Base-by-base conservation (phyloP, 1,140 invertebrate genomes). In the Proctacanthus coquilletti region DNA sequence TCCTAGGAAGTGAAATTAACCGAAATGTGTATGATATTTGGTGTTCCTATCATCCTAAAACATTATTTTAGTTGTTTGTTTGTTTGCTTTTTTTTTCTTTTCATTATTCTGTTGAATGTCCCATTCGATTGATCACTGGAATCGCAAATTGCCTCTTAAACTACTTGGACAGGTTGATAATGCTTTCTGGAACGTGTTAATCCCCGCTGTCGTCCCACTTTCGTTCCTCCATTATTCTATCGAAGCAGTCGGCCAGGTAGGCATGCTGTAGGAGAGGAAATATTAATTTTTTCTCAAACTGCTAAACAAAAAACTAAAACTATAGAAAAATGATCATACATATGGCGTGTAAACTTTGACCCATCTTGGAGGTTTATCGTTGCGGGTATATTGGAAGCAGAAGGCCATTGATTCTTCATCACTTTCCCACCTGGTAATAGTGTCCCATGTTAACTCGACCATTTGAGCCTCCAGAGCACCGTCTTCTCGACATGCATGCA, bases 241-340 rank as follows among this genome's bases (percentile, higher is more conserved):
- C 85, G 65, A 95, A 91, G 62, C 89, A 94, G 57, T 94, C 89
- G 61, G 80, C 79, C 53, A 95, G 75, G 68, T 84, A 94, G 51
- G 84, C 75, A 60, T 86, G 91, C 88, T 94, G 68, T 39, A 5
- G 33, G 14, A 39, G n/a, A 25, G 18, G 19, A 19, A 17, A 27
- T 27, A 25, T 18, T 18, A 23, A 14, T 27, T 19, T 21, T 13
- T 40, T 30, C 4, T 29, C 18, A 40, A 33, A 11, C 18, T 27
- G 11, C n/a, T 36, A n/a, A 29, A 18, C 2, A 17, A 35, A 5
- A 18, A 21, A 36, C 18, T 9, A 18, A 34, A n/a, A 23, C 18
- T 14, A 30, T 20, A 20, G 19, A 21, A 19, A 39, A 36, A 14
- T 36, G 10, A 21, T 79, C 80, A 82, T 70, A 94, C 88, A 69